phyloP scores from a whole-genome alignment of 2,888 invertebrate genomes.

The Drosophila cognata region DNA sequence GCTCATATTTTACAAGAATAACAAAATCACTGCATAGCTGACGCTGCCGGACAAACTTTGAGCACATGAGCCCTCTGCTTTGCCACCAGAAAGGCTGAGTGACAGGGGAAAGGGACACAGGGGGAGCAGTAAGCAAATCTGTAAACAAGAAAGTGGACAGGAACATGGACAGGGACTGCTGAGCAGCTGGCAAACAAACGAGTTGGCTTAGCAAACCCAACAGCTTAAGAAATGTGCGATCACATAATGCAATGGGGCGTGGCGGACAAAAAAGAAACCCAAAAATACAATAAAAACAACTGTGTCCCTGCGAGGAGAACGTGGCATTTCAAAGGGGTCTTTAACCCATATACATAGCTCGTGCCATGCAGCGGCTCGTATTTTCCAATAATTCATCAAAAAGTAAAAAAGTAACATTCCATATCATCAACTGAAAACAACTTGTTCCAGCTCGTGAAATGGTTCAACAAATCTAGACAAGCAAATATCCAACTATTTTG shows the following conservation, averaged over 20 bases:
- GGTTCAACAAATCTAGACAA: slow-evolving; percentile 11
- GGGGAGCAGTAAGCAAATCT: slow-evolving; percentile 33
- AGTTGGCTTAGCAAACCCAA: slow-evolving; percentile 47
- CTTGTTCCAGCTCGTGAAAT: neutral
- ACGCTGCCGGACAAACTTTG: slow-evolving; percentile 61
- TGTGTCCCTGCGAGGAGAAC: neutral
- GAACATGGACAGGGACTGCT: slow-evolving; percentile 46
- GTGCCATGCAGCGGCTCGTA: neutral
- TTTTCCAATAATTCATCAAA: neutral
- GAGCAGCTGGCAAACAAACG: slow-evolving; percentile 51
- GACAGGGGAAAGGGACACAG: neutral
- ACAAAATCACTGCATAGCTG: slow-evolving; percentile 76
- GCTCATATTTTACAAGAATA: slow-evolving; percentile 78
- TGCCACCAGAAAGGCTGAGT: neutral
- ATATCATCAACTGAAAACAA: neutral
- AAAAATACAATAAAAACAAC: slow-evolving; percentile 3
- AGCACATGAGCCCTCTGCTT: slow-evolving; percentile 30
- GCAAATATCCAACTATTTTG: slow-evolving; percentile 41
- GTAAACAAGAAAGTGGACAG: slow-evolving; percentile 58
- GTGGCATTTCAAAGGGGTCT: neutral
- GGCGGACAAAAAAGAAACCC: slow-evolving; percentile 1
- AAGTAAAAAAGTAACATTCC: neutral
- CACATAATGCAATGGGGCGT: slow-evolving; percentile 44
- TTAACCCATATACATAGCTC: neutral
- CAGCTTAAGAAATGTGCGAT: slow-evolving; percentile 49